phyloP scores from a whole-genome alignment of 2,888 invertebrate genomes.

The Melolontha melolontha region DNA sequence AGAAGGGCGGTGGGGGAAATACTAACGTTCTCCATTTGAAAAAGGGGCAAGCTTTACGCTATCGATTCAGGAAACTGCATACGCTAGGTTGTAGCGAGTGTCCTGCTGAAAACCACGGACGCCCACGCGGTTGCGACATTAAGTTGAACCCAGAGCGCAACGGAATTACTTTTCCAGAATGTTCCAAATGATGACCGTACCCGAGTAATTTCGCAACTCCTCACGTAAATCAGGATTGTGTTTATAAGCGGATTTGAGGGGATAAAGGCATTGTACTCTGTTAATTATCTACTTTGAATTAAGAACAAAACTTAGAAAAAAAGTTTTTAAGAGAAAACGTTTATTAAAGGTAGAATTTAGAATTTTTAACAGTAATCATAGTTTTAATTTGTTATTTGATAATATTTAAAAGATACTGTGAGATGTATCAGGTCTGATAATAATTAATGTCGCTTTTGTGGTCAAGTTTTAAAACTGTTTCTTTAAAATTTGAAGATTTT shows the following conservation, averaged over 20 bases:
- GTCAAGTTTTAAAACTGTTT: too few relatives aligned
- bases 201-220: conserved; percentile 54
- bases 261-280: background rate
- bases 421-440: too few relatives aligned
- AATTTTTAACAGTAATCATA: too few relatives aligned
- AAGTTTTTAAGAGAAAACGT: too few relatives aligned
- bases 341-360: too few relatives aligned
- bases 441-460: too few relatives aligned
- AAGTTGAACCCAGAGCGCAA: background rate
- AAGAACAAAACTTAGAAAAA: too few relatives aligned
- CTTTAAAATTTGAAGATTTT: too few relatives aligned
- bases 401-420: too few relatives aligned
- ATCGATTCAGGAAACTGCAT: conserved; percentile 9
- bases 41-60: conserved; percentile 7
- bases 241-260: too few relatives aligned
- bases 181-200: conserved; percentile 52
- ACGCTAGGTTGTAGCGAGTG: conserved; percentile 11
- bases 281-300: too few relatives aligned
- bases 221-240: conserved; percentile 24
- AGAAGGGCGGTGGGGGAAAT: background rate
- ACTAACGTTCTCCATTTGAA: conserved; percentile 17
- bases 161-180: conserved; percentile 32
- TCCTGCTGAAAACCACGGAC: conserved; percentile 8
- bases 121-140: conserved; percentile 20
- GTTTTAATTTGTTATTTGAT: too few relatives aligned